Base-by-base conservation (phyloP, 2,797 vertebrate species). In the Percopsis omiscomaycus region DNA sequence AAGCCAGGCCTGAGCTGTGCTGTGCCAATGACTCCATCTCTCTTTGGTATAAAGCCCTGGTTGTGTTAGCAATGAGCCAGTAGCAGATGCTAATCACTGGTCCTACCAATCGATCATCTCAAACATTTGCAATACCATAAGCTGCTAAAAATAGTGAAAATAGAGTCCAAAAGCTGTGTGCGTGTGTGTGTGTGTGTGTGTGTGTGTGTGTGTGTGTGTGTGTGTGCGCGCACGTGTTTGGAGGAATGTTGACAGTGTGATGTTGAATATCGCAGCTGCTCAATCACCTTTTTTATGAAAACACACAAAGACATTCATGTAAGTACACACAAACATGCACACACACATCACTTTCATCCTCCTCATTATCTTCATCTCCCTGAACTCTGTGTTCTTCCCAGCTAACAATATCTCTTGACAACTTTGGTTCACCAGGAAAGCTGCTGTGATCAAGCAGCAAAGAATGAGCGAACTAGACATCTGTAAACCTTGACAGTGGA, bases 201-300 rank as follows among this genome's bases (percentile, higher is more conserved):
- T 59, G 58, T 52, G 57, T 45, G 29, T 32, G 59, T 56, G 37
- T 11, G 42, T 30, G 49, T 64, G 30, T n/a, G 55, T 15, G 10
- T 30, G 14, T 10, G 11, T 22, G 3, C 32, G 54, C 53, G 54
- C 46, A 53, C n/a, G 60, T 28, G 44, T 56, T 53, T 59, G 47
- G 57, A 71, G 61, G 15, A 54, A 61, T 32, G 58, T 48, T 50
- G 59, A 64, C 66, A 64, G 56, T 55, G 64, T 52, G 53, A 48
- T 61, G 64, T 1, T 55, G 60, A 69, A 59, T 57, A 72, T 56
- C 11, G 0, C 65, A 8, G 5, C 32, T 37, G 32, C 32, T 3
- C 5, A 8, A 8, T 37, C 4, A 32, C 1, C 4, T 32, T 32
- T 32, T 32, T 32, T 4, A 32, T 32, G 30, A 32, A 6, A 4